Evolutionary conservation across 2,113 vertebrate genomes (phyloP).

Genomic region (Oreochromis spilurus): DNA sequence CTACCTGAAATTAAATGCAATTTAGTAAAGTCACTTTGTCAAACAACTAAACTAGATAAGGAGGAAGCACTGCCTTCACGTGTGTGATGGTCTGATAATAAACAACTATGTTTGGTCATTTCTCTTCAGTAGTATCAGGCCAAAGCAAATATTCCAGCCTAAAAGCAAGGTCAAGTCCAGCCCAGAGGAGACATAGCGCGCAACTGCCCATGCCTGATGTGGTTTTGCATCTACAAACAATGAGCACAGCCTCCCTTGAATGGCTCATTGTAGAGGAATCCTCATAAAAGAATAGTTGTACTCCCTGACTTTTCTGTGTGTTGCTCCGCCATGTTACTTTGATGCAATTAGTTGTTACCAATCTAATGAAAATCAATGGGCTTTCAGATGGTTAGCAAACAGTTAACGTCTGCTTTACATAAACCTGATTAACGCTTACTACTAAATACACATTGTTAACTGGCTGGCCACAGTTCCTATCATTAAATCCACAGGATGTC

Average conservation of each 20-base stretch:
- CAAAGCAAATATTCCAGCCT: slow-evolving; percentile 41
- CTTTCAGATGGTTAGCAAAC: slow-evolving; percentile 6
- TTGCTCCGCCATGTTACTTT: slow-evolving; percentile 26
- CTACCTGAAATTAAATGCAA: slow-evolving; percentile 58
- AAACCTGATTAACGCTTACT: slow-evolving; percentile 38
- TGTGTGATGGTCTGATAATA: slow-evolving; percentile 10
- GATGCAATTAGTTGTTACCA: slow-evolving; percentile 33
- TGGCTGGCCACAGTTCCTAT: slow-evolving; percentile 10
- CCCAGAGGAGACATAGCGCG: neutral
- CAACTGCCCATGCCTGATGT: slow-evolving; percentile 12
- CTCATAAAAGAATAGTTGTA: slow-evolving; percentile 27
- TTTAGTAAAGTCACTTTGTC: slow-evolving; percentile 46
- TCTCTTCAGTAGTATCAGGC: slow-evolving; percentile 10
- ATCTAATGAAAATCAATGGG: slow-evolving; percentile 37
- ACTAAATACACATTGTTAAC: slow-evolving; percentile 31
- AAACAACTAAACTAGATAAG: slow-evolving; percentile 27
- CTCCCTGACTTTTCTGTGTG: slow-evolving; percentile 11
- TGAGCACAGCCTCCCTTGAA: slow-evolving; percentile 39
- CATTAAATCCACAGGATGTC: slow-evolving; percentile 56
- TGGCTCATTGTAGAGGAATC: slow-evolving; percentile 29
- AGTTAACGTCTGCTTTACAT: slow-evolving; percentile 10
- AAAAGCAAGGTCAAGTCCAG: slow-evolving; percentile 41
- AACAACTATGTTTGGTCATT: slow-evolving; percentile 22
- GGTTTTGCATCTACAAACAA: slow-evolving; percentile 53
- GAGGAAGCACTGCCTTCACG: neutral